Percentiles rank a stretch among this genome's conserved stretches.
Evolutionary conservation across 2,113 vertebrate species (phyloP).

Genomic region (Anarrhichthys ocellatus): DNA sequence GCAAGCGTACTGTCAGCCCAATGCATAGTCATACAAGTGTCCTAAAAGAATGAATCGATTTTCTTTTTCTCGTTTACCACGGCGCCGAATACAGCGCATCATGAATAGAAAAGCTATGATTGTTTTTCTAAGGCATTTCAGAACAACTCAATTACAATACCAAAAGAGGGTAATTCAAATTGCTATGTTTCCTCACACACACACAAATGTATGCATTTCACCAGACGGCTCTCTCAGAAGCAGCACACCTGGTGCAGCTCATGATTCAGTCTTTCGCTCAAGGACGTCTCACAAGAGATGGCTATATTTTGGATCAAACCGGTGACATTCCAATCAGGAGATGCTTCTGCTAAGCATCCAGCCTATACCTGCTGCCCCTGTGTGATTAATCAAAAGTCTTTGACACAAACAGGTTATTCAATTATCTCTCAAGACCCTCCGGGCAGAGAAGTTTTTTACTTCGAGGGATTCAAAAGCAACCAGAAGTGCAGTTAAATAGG

Average conservation of each 20-base stretch:
- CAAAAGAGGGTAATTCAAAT: constrained; percentile 46
- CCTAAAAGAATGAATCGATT: neutral
- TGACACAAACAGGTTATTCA: constrained; percentile 60
- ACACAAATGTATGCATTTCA: constrained; percentile 35
- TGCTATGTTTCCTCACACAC: constrained; percentile 9
- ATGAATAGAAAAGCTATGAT: constrained; percentile 16
- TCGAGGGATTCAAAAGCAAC: constrained; percentile 52
- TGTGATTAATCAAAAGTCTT: constrained; percentile 68
- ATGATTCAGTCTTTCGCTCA: constrained; percentile 43
- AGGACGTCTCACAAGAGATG: constrained; percentile 40
- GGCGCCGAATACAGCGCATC: neutral
- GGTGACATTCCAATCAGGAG: constrained; percentile 53
- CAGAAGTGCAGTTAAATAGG: constrained; percentile 62
- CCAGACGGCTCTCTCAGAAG: neutral
- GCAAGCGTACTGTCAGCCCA: neutral
- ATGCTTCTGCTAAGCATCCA: constrained; percentile 43
- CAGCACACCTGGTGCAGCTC: constrained; percentile 24
- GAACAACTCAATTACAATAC: constrained; percentile 13
- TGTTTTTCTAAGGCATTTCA: constrained; percentile 9
- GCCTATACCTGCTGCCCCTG: constrained; percentile 36
- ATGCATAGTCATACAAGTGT: constrained; percentile 1
- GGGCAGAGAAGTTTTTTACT: constrained; percentile 33
- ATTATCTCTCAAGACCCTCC: constrained; percentile 44
- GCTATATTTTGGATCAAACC: constrained; percentile 55
- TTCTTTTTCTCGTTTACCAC: neutral